Percentiles rank a stretch among this genome's conserved stretches.
Evolutionary conservation across 2,888 invertebrate species (phyloP).

Genomic region (Brenthis daphne): DNA sequence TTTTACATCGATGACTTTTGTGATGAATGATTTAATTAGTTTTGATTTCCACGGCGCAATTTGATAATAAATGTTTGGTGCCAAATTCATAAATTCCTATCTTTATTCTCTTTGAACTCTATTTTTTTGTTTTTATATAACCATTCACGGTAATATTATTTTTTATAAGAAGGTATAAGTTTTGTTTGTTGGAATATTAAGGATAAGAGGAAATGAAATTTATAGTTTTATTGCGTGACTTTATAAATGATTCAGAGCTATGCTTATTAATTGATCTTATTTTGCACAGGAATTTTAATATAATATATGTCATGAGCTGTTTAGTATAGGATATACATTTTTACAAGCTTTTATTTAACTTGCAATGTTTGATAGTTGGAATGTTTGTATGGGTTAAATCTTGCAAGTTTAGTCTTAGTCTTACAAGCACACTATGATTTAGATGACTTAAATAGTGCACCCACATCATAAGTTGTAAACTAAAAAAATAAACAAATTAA

Average conservation of each 20-base stretch:
- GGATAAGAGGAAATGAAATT: constrained; percentile 12
- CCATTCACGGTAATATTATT: constrained; percentile 14
- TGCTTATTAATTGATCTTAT: constrained; percentile 15
- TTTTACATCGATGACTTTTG: constrained; percentile 16
- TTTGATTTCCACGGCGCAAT: constrained; percentile 8
- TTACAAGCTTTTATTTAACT: constrained; percentile 8
- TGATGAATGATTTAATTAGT: constrained; percentile 16
- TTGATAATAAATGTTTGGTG: background rate
- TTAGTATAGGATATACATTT: background rate
- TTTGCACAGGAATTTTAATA: constrained; percentile 8
- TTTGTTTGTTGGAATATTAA: constrained; percentile 11
- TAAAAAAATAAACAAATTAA: no score
- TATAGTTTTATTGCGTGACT: constrained; percentile 7
- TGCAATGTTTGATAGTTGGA: constrained; percentile 1
- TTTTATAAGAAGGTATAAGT: constrained; percentile 3
- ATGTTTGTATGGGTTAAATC: no score
- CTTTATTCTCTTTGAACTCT: constrained; percentile 2
- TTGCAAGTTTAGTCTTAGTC: no score
- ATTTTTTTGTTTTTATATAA: background rate
- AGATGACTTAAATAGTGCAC: no score
- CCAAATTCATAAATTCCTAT: background rate
- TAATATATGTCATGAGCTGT: constrained; percentile 1
- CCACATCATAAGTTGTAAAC: no score
- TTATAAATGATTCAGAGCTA: constrained; percentile 5
- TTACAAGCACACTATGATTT: no score